phyloP scores from a whole-genome alignment of 1,140 invertebrate species.

The Drosophila nigrodunni region DNA sequence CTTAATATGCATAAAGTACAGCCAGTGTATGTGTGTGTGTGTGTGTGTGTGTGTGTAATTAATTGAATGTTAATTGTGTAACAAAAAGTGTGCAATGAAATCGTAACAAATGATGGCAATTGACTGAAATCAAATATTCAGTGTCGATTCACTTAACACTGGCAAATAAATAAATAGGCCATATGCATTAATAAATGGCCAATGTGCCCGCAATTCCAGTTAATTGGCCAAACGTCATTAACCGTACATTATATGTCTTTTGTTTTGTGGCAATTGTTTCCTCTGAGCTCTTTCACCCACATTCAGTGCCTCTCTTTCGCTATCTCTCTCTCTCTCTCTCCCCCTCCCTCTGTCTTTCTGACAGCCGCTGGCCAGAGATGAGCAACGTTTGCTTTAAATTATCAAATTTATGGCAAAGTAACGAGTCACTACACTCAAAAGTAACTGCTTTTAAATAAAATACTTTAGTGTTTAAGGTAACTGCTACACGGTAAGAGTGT shows the following conservation, averaged over 20 bases:
- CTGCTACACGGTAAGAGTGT: neutral
- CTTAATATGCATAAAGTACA: neutral
- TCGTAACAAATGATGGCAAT: constrained; percentile 42
- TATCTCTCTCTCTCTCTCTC: neutral
- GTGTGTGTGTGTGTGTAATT: constrained; percentile 22
- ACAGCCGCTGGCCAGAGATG: neutral
- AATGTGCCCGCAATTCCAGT: constrained; percentile 20
- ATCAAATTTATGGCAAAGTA: neutral
- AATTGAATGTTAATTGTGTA: constrained; percentile 63
- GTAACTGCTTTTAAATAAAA: neutral
- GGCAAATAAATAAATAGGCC: constrained; percentile 49
- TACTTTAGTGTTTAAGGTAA: neutral
- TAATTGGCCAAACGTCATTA: constrained; percentile 26
- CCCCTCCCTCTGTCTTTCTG: neutral
- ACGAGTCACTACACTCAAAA: neutral
- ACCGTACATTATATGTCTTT: constrained; percentile 1
- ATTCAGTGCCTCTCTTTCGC: neutral
- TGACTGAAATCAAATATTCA: constrained; percentile 57
- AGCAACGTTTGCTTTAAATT: neutral
- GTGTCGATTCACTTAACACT: constrained; percentile 62
- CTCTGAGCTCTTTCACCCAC: neutral
- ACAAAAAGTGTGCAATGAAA: constrained; percentile 57
- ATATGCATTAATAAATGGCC: constrained; percentile 51
- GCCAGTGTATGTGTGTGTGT: neutral
- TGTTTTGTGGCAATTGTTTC: constrained; percentile 14